A percentile compares a stretch with the other conserved stretches of the same genome.
Evolutionary conservation across 2,888 invertebrate species (phyloP).

Genomic region (Hetaerina titia): DNA sequence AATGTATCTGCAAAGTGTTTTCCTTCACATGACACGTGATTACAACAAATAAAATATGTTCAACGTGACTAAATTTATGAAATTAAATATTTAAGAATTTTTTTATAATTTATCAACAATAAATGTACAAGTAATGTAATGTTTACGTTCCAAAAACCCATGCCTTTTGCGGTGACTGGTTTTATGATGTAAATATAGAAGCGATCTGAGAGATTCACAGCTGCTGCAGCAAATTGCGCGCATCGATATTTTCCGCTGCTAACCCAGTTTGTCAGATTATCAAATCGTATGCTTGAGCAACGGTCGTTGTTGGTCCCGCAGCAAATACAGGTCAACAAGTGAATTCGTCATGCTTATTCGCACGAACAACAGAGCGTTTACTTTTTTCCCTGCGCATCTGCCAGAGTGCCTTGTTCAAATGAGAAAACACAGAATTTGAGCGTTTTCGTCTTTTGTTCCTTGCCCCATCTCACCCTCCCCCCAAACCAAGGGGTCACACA

Average conservation of each 20-base stretch:
- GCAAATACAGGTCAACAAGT: not conserved
- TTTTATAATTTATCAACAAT: too few relatives aligned
- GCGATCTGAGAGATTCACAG: not conserved
- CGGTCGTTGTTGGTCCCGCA: not conserved
- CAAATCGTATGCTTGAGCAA: not conserved
- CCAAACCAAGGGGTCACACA: not conserved
- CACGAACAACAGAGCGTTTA: not conserved
- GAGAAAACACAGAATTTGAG: not conserved
- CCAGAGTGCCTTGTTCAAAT: not conserved
- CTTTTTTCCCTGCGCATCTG: not conserved
- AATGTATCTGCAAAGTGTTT: too few relatives aligned
- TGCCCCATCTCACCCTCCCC: not conserved
- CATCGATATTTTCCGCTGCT: not conserved
- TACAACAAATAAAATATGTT: too few relatives aligned
- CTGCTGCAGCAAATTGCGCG: not conserved
- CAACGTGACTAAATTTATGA: too few relatives aligned
- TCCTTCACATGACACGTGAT: too few relatives aligned
- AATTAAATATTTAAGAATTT: too few relatives aligned
- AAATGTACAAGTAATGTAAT: too few relatives aligned
- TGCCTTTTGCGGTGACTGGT: too few relatives aligned
- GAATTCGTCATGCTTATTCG: not conserved
- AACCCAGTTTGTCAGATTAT: slow-evolving; percentile 21
- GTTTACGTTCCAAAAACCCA: too few relatives aligned
- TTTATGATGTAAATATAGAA: not conserved
- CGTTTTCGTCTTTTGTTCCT: not conserved